Percentiles rank a stretch among this genome's conserved stretches.
Evolutionary conservation across 2,797 vertebrate species (phyloP).

Genomic region (Podarcis siculus): DNA sequence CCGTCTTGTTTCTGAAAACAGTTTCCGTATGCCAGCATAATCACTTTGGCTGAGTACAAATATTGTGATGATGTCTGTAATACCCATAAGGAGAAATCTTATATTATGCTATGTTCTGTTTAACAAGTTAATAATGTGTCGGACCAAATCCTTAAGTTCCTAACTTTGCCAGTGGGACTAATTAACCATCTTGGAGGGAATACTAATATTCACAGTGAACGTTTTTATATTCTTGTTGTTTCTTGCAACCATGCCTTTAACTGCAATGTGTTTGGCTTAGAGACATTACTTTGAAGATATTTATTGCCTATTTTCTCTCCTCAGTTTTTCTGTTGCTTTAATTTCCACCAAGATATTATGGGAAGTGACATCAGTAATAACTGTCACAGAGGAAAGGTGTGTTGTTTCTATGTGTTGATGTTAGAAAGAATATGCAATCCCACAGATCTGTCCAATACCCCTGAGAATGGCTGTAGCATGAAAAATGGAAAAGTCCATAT

Average conservation of each 20-base stretch:
- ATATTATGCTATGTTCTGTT: conserved; percentile 69
- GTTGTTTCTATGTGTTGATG: conserved; percentile 39
- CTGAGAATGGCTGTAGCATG: not conserved
- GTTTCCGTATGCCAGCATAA: conserved; percentile 45
- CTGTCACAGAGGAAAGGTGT: conserved; percentile 62
- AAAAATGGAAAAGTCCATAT: not conserved
- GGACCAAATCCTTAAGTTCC: conserved; percentile 74
- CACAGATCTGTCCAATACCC: not conserved
- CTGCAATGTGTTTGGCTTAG: conserved; percentile 57
- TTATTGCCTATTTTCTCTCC: conserved; percentile 29
- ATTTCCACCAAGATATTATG: conserved; percentile 41
- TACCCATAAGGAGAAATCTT: conserved; percentile 66
- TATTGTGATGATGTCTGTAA: conserved; percentile 63
- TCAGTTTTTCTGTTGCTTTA: conserved; percentile 43
- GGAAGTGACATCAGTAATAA: conserved; percentile 69
- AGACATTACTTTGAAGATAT: conserved; percentile 66
- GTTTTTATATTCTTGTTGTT: conserved; percentile 72
- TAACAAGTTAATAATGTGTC: conserved; percentile 74
- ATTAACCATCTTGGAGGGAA: conserved; percentile 72
- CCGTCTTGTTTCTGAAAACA: conserved; percentile 43
- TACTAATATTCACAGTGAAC: conserved; percentile 70
- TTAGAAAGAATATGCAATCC: not conserved
- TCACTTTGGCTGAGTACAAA: conserved; percentile 57
- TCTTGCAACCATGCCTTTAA: conserved; percentile 64
- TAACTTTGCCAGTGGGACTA: conserved; percentile 71